Conservation (phyloP, 2,888 invertebrate genomes). For the Lymantria monacha region DNA sequence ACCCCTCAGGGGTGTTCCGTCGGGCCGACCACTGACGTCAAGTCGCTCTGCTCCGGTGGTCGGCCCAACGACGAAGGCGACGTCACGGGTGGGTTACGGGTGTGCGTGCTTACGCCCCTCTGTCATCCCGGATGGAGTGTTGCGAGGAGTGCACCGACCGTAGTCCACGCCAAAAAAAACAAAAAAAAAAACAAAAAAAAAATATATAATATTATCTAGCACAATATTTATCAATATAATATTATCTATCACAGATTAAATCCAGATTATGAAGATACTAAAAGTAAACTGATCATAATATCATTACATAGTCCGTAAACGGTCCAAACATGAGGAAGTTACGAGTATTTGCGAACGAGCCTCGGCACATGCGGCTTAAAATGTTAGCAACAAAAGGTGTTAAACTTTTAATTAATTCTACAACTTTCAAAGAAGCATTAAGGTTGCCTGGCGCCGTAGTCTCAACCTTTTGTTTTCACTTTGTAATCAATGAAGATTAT, state of each 20-base stretch:
- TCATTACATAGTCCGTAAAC: constrained; percentile 25
- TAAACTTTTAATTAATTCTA: constrained; percentile 76
- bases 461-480: constrained; percentile 48
- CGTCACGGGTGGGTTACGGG: too few species aligned
- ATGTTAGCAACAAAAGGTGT: constrained; percentile 62
- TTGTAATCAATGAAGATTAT: constrained; percentile 30
- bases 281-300: constrained; percentile 13
- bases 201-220: too few species aligned
- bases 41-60: too few species aligned
- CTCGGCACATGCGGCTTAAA: constrained; percentile 45
- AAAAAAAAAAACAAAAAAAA: background rate
- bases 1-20: too few species aligned
- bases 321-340: constrained; percentile 44
- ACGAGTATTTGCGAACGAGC: constrained; percentile 43
- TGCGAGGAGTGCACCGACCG: too few species aligned
- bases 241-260: too few species aligned
- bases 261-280: background rate
- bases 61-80: too few species aligned
- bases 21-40: too few species aligned
- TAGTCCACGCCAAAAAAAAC: too few species aligned
- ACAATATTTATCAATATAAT: background rate
- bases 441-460: constrained; percentile 48
- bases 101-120: too few species aligned
- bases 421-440: constrained; percentile 65
- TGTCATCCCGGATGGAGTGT: too few species aligned